Conservation (phyloP, 2,797 vertebrate species). For the Scomberomorus guttatus region DNA sequence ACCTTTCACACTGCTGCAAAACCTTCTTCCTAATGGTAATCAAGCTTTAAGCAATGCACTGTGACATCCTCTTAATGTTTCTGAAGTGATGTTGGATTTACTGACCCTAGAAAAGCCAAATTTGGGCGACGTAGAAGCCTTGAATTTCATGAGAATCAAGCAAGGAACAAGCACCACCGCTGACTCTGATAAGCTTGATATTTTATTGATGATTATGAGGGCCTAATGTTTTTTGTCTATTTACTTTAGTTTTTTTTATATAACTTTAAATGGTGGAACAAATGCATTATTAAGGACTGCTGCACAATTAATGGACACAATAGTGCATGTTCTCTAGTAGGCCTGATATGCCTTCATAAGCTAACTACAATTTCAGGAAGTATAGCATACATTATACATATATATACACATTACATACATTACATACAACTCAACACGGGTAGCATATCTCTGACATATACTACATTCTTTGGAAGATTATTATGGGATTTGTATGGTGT, state of each 20-base stretch:
- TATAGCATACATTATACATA: conserved; percentile 18
- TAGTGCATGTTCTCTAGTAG: background rate
- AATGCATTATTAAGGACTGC: conserved; percentile 17
- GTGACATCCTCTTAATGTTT: background rate
- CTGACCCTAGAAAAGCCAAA: background rate
- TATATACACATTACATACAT: conserved; percentile 18
- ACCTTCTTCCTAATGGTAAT: background rate
- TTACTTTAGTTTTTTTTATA: too few relatives aligned
- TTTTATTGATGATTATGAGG: background rate
- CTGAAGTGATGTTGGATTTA: background rate
- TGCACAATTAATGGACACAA: conserved; percentile 24
- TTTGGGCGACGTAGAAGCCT: background rate
- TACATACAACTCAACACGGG: conserved; percentile 11
- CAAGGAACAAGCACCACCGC: background rate
- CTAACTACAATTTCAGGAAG: background rate
- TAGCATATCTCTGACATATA: conserved; percentile 33
- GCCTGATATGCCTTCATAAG: conserved; percentile 5
- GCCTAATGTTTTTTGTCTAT: conserved; percentile 3
- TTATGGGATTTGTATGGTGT: conserved; percentile 28
- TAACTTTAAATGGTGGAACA: conserved; percentile 23
- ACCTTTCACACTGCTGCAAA: background rate
- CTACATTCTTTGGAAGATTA: conserved; percentile 34
- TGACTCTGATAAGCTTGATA: conserved; percentile 2
- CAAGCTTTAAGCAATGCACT: background rate
- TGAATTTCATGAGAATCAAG: background rate